Evolutionary conservation across 2,888 invertebrate species (phyloP).

Genomic region (Ichneumon xanthorius): DNA sequence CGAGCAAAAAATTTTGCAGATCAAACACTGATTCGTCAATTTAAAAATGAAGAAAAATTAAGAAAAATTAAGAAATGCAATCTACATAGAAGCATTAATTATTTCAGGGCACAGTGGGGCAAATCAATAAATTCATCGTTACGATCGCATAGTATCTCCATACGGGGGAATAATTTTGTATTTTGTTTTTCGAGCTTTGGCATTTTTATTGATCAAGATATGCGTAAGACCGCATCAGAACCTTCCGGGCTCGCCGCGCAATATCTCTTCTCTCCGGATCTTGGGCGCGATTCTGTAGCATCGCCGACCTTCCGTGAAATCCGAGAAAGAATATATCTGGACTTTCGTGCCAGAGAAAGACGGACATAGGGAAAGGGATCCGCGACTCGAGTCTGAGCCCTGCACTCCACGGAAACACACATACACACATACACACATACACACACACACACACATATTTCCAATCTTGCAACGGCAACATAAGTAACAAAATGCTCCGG

Average conservation of each 20-base stretch:
- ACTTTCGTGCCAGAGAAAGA: conserved; percentile 10
- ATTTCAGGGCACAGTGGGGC: too few relatives aligned
- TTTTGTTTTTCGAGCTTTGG: neutral
- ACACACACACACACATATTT: neutral
- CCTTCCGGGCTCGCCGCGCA: neutral
- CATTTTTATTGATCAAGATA: neutral
- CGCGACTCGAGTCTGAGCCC: conserved; percentile 25
- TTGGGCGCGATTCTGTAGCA: neutral
- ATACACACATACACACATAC: neutral
- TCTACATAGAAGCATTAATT: too few relatives aligned
- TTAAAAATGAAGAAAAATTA: too few relatives aligned
- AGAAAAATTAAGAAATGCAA: too few relatives aligned
- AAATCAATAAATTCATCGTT: too few relatives aligned
- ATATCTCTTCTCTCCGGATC: neutral
- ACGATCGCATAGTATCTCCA: neutral
- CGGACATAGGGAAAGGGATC: conserved; percentile 54
- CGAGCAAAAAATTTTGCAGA: too few relatives aligned
- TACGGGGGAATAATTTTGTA: neutral
- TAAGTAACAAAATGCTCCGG: conserved; percentile 60
- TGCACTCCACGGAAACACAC: conserved; percentile 3
- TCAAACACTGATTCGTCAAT: too few relatives aligned
- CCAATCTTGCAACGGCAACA: conserved; percentile 36
- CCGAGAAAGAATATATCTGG: conserved; percentile 20
- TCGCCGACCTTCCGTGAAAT: conserved; percentile 19
- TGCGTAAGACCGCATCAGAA: neutral